Conservation (phyloP, 2,888 invertebrate species). For the Diadromus collaris region DNA sequence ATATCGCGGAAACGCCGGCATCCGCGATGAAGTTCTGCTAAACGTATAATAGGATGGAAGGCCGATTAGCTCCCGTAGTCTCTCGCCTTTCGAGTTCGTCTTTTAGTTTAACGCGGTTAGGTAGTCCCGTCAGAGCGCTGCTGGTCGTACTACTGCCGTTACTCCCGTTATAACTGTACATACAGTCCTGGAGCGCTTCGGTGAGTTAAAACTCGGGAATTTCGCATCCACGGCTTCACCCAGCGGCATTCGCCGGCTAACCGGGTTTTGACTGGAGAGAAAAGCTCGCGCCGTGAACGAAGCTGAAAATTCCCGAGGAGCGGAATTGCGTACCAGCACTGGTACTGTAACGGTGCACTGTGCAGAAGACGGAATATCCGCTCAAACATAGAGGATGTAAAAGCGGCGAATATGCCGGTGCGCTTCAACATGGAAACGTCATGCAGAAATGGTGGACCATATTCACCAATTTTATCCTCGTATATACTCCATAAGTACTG, state of each 20-base stretch:
- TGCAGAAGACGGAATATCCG: conserved; percentile 30
- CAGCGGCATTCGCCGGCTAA: conserved; percentile 50
- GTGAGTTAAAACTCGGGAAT: conserved; percentile 60
- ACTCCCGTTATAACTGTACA: conserved; percentile 40
- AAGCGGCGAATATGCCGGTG: not conserved
- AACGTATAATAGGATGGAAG: conserved; percentile 72
- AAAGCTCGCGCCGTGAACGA: conserved; percentile 47
- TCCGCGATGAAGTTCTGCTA: conserved; percentile 64
- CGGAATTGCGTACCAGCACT: conserved; percentile 35
- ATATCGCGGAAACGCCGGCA: conserved; percentile 18
- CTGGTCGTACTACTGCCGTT: conserved; percentile 23
- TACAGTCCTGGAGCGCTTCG: conserved; percentile 42
- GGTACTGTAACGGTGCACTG: not conserved
- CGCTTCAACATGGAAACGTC: not conserved
- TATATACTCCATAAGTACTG: conserved; percentile 26
- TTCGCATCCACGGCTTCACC: conserved; percentile 54
- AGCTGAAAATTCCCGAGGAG: conserved; percentile 46
- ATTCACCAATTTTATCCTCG: not conserved
- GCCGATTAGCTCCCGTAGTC: conserved; percentile 67
- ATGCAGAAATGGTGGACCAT: not conserved
- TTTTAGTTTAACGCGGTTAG: conserved; percentile 72
- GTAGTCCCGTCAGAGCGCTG: conserved; percentile 39
- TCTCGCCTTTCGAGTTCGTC: conserved; percentile 70
- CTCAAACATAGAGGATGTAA: conserved; percentile 15
- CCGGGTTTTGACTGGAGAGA: conserved; percentile 55